Base-by-base conservation (phyloP, 2,797 vertebrate genomes). In the Prunella strophiata region DNA sequence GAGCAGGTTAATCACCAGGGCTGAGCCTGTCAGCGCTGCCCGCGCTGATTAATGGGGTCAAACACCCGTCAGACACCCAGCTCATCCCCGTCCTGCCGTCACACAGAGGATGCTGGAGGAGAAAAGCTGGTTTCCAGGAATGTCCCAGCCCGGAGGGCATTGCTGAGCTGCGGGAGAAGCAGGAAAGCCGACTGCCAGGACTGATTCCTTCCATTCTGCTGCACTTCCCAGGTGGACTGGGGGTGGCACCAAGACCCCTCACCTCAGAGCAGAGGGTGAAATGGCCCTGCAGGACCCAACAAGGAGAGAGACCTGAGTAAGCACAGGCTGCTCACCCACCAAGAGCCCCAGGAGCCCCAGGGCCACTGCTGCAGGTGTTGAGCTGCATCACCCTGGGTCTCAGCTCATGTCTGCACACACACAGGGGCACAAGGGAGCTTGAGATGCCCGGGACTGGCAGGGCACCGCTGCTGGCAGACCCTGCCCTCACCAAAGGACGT, bases 51-150 rank as follows among this genome's bases (percentile, higher is more conserved):
- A 68, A 66, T 91, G 61, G 75, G 15, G 84, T 88, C 88, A 67
- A 88, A 71, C 4, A 17, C 1, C 16, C 70, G 13, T 32, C 72
- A 85, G 2, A 55, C 90, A 92, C 68, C 79, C 79, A 62, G 93
- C 66, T 78, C 73, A 48, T 78, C 91, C 63, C n/a, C 2, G 22
- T 16, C 66, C 4, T 67, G 74, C 80, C 32, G 70, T 70, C 81
- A 80, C 66, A 32, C 14, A 2, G 74, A 68, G 85, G 82, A 81
- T 74, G 87, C 45, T 12, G 9, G 70, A 93, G 94, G 71, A 94
- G 96, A 85, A 93, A 88, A 94, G 91, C 94, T 87, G 91, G 91
- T 95, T 93, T 71, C 92, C 76, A 94, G 85, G 96, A 96, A 96
- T 88, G 92, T 80, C 88, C n/a, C 76, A 43, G 61, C 66, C 95